Conservation (phyloP, 2,113 vertebrate species). For the Maccullochella peelii region DNA sequence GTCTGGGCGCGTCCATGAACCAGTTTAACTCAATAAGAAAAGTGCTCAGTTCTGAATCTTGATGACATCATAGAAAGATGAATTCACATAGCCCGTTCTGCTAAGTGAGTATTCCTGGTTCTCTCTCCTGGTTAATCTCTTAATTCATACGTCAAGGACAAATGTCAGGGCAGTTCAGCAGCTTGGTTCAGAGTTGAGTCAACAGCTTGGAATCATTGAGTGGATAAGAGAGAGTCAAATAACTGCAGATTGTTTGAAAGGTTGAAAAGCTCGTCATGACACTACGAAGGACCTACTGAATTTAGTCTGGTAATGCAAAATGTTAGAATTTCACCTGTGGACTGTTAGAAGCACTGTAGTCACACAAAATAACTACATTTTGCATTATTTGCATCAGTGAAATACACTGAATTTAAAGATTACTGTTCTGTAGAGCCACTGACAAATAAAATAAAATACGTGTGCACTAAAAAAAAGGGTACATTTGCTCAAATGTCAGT, state of each 20-base stretch:
- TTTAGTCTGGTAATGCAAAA: background rate
- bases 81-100: background rate
- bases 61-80: background rate
- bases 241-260: constrained; percentile 17
- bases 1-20: background rate
- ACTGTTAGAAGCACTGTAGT: background rate
- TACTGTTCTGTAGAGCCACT: background rate
- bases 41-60: background rate
- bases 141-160: constrained; percentile 66
- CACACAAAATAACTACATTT: background rate
- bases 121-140: constrained; percentile 50
- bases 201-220: constrained; percentile 45
- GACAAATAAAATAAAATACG: background rate
- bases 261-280: background rate
- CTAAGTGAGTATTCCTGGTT: background rate
- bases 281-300: background rate
- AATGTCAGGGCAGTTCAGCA: constrained; percentile 38
- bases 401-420: background rate
- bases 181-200: constrained; percentile 31
- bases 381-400: background rate
- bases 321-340: background rate
- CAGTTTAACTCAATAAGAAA: background rate
- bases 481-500: background rate
- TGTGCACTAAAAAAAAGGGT: background rate
- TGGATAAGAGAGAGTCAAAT: constrained; percentile 44